phyloP scores from a whole-genome alignment of 37 sponge, comb jelly and placozoan genomes.

The Axinella damicornis region DNA sequence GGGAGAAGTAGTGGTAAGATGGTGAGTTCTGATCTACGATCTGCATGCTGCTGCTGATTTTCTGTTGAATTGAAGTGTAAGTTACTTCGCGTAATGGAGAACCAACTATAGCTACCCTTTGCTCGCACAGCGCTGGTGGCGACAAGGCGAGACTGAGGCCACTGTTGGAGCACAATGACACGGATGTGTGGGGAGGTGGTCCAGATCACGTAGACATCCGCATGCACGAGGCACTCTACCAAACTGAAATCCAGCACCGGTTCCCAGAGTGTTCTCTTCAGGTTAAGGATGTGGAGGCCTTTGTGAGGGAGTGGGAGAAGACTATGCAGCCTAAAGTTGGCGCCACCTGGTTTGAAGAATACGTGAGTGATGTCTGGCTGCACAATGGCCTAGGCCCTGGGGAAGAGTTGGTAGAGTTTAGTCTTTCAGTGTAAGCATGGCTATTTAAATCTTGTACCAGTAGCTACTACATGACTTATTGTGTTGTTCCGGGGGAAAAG shows the following conservation, averaged over 20 bases:
- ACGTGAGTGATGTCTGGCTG: slow-evolving; percentile 43
- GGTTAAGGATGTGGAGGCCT: slow-evolving; percentile 42
- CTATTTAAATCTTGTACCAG: no score
- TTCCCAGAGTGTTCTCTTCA: slow-evolving; percentile 34
- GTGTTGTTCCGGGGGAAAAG: no score
- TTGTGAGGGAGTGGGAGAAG: slow-evolving; percentile 47
- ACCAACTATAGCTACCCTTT: not conserved
- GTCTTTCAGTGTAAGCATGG: no score
- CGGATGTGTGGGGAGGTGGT: slow-evolving; percentile 54
- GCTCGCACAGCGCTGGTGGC: not conserved
- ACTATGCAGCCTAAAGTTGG: not conserved
- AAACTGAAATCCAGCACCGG: not conserved
- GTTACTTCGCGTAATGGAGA: not conserved
- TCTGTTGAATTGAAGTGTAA: no score
- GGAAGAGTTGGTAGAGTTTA: no score
- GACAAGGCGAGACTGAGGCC: not conserved
- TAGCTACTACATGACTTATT: no score
- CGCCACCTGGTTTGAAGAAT: slow-evolving; percentile 63
- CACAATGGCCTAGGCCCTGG: no score
- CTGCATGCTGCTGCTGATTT: no score
- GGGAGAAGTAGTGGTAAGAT: slow-evolving; percentile 53
- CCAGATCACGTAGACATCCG: slow-evolving; percentile 34
- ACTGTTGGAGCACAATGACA: slow-evolving; percentile 27
- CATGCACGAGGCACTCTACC: not conserved
- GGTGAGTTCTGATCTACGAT: slow-evolving; percentile 29